Evolutionary conservation across 2,888 invertebrate species (phyloP).

Genomic region (Torymus texanus): DNA sequence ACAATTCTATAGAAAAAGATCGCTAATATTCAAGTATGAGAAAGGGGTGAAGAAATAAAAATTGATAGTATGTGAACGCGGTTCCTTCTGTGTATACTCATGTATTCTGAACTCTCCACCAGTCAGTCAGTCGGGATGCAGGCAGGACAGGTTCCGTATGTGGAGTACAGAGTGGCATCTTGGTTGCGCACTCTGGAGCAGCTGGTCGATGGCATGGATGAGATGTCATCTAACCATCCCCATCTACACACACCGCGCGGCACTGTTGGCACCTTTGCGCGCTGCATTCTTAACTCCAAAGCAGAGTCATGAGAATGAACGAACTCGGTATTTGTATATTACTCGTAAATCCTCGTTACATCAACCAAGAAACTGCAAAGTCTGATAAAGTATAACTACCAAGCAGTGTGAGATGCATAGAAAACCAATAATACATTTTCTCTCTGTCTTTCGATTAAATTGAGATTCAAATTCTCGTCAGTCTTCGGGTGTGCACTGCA

Average conservation of each 20-base stretch:
- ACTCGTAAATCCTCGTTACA: slow-evolving; percentile 75
- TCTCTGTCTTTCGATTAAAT: background rate
- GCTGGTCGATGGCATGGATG: slow-evolving; percentile 74
- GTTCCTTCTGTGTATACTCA: slow-evolving; percentile 73
- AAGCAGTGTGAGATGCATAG: slow-evolving; percentile 23
- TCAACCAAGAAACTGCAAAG: slow-evolving; percentile 63
- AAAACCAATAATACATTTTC: slow-evolving; percentile 3
- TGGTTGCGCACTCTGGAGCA: slow-evolving; percentile 68
- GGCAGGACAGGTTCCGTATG: slow-evolving; percentile 75
- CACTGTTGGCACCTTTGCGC: slow-evolving; percentile 75
- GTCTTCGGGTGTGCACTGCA: background rate
- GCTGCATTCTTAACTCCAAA: slow-evolving; percentile 76
- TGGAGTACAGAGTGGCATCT: slow-evolving; percentile 72
- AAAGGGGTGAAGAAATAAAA: slow-evolving; percentile 65
- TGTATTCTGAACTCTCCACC: slow-evolving; percentile 75
- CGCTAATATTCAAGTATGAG: slow-evolving; percentile 60
- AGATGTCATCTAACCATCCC: slow-evolving; percentile 74
- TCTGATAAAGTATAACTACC: slow-evolving; percentile 38
- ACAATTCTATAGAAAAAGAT: slow-evolving; percentile 57
- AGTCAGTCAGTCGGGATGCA: slow-evolving; percentile 75
- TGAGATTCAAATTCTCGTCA: no score
- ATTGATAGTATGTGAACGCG: slow-evolving; percentile 70
- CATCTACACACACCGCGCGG: slow-evolving; percentile 73
- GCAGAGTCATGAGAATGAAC: slow-evolving; percentile 76
- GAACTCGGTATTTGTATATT: slow-evolving; percentile 76